Percentiles rank a stretch among this genome's conserved stretches.
Conservation (phyloP, 2,113 vertebrate species). For the mouse (Mus musculus) region DNA sequence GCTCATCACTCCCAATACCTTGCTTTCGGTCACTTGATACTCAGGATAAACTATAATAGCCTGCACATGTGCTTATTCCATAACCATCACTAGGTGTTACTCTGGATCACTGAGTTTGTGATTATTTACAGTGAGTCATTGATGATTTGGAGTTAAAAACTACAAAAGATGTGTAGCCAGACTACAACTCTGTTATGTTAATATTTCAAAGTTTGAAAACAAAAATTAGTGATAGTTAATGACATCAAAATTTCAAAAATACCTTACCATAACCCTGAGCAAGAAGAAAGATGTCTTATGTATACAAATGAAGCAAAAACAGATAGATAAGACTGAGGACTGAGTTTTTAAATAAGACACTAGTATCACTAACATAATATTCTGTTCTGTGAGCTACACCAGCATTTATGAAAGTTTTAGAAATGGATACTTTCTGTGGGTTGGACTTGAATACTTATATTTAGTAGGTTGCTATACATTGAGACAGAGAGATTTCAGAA, state of each 20-base stretch:
- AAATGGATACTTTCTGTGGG: not conserved
- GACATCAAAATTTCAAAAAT: not conserved
- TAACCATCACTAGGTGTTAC: not conserved
- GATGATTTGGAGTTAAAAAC: not conserved
- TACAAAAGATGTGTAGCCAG: not conserved
- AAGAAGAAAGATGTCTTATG: not conserved
- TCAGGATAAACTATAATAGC: not conserved
- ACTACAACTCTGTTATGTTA: not conserved
- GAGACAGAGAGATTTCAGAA: not conserved
- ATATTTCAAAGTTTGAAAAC: not conserved
- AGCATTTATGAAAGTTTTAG: not conserved
- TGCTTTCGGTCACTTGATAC: not conserved
- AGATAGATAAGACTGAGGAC: not conserved
- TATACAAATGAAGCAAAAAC: not conserved
- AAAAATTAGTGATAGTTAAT: not conserved
- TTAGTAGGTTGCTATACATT: not conserved
- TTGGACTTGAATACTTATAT: not conserved
- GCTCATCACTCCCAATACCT: rapidly evolving
- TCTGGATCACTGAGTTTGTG: not conserved
- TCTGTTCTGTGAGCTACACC: not conserved
- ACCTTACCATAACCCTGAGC: not conserved
- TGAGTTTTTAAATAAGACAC: not conserved
- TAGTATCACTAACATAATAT: not conserved
- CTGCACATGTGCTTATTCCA: not conserved
- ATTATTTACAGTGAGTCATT: not conserved